Percentiles rank a stretch among this genome's conserved stretches.
Evolutionary conservation across 2,888 invertebrate genomes (phyloP).

Genomic region (Athrips mouffetella): DNA sequence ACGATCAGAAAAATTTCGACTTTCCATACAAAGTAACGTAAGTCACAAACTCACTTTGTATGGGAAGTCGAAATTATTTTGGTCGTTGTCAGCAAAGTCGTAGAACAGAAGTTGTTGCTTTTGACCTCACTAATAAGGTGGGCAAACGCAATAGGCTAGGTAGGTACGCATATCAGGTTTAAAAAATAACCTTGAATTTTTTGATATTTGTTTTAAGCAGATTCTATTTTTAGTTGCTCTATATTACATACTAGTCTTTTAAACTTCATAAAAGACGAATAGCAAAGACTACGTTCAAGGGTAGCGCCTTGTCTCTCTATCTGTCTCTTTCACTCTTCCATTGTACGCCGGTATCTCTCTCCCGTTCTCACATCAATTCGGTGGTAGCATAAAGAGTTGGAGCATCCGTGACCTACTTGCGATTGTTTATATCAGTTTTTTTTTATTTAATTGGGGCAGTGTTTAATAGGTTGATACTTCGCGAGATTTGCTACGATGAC

Average conservation of each 20-base stretch:
- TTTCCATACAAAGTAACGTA: too few relatives aligned
- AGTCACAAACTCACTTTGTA: too few relatives aligned
- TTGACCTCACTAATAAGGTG: too few relatives aligned
- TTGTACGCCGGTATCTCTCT: conserved; percentile 22
- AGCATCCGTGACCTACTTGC: conserved; percentile 48
- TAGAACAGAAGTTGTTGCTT: too few relatives aligned
- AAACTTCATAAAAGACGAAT: conserved; percentile 2
- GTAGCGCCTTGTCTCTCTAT: conserved; percentile 19
- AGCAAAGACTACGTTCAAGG: conserved; percentile 12
- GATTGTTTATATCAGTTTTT: conserved; percentile 17
- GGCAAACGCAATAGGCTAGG: too few relatives aligned
- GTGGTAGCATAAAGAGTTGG: conserved; percentile 37
- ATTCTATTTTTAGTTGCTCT: conserved; percentile 1
- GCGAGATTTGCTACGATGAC: not conserved
- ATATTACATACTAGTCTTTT: not conserved
- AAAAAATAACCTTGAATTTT: too few relatives aligned
- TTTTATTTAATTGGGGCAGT: conserved; percentile 9
- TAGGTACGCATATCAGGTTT: too few relatives aligned
- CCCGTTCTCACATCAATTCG: conserved; percentile 46
- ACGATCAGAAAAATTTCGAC: too few relatives aligned
- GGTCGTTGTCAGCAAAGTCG: too few relatives aligned
- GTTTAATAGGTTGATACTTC: not conserved
- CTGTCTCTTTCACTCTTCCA: conserved; percentile 23
- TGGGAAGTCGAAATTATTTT: too few relatives aligned
- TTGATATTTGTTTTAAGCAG: not conserved